phyloP scores from a whole-genome alignment of 2,888 invertebrate genomes.

The Punctoribates punctum region DNA sequence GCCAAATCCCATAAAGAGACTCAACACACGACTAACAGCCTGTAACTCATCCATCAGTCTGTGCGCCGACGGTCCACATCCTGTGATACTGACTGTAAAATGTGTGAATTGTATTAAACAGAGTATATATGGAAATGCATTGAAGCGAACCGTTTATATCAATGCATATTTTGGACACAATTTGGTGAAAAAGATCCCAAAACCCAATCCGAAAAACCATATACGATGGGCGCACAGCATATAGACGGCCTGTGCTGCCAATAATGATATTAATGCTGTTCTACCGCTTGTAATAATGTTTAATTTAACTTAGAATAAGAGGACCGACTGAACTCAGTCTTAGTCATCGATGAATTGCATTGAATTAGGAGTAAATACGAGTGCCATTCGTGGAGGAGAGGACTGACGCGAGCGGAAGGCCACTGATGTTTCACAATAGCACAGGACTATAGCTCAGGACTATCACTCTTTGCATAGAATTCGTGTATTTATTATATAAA shows the following conservation, averaged over 20 bases:
- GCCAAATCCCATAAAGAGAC: background rate
- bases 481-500: too few relatives aligned
- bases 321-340: background rate
- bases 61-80: background rate
- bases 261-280: conserved; percentile 31
- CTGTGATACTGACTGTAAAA: background rate
- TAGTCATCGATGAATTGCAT: conserved; percentile 17
- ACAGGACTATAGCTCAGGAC: background rate
- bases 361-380: conserved; percentile 14
- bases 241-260: background rate
- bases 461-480: too few relatives aligned
- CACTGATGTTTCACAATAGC: background rate
- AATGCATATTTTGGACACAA: background rate
- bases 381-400: background rate
- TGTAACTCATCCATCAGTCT: too few relatives aligned
- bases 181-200: background rate
- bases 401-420: background rate
- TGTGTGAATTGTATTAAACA: too few relatives aligned
- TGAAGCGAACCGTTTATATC: conserved; percentile 23
- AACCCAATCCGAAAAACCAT: background rate
- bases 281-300: conserved; percentile 30
- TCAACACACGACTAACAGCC: background rate
- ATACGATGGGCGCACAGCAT: background rate
- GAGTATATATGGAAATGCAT: background rate
- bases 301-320: conserved; percentile 13